These are phyloP conservation scores for Euleptes europaea DNA, from an alignment of 2,113 vertebrate species.

Conservation along the genomic window DNA sequence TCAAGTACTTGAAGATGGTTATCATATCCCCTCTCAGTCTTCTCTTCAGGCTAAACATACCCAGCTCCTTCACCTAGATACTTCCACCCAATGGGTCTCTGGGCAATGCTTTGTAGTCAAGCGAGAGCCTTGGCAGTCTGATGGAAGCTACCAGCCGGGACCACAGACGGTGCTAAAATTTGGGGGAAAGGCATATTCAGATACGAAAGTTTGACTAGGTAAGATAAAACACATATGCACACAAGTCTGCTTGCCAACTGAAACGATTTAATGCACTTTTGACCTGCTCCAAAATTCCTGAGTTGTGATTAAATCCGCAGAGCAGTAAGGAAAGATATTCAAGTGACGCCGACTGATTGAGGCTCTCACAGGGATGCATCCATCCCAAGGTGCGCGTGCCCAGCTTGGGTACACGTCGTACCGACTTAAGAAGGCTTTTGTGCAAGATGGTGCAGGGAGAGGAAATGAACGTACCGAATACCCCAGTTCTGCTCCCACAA, in stretches of 20 bases:
- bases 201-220: not conserved
- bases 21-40: too few relatives aligned
- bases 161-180: not conserved
- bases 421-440: fast-evolving
- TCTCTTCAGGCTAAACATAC: too few relatives aligned
- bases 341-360: not conserved
- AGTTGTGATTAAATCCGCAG: not conserved
- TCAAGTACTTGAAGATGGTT: too few relatives aligned
- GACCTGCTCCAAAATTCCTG: conserved; percentile 40
- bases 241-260: not conserved
- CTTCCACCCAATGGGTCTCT: not conserved
- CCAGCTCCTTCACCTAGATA: too few relatives aligned
- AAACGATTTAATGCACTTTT: conserved; percentile 45
- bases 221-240: not conserved
- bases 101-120: too few relatives aligned
- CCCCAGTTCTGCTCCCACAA: fast-evolving
- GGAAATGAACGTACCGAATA: fast-evolving
- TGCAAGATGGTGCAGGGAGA: not conserved
- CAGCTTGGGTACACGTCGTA: fast-evolving
- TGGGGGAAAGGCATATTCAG: not conserved
- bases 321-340: fast-evolving
- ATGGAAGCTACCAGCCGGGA: too few relatives aligned
- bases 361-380: fast-evolving
- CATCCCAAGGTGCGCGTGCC: fast-evolving
- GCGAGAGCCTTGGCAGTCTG: too few relatives aligned